Evolutionary conservation across 2,113 vertebrate genomes (phyloP).

Genomic region (Zosterops borbonicus): DNA sequence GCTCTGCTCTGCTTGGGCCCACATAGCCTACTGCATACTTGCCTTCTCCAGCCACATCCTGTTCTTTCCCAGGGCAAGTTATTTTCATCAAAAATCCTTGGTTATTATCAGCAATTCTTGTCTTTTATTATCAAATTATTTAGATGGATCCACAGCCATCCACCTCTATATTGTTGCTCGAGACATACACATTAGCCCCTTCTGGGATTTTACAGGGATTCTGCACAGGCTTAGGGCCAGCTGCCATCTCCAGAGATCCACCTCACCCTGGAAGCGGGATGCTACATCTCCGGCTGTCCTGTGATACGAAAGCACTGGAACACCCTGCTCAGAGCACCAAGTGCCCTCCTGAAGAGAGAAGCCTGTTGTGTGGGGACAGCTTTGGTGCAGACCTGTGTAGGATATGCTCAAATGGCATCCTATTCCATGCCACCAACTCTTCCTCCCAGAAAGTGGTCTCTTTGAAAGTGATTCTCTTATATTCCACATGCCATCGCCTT

Average conservation of each 20-base stretch:
- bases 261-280: accelerated
- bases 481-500: accelerated
- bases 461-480: accelerated
- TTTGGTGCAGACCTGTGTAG: accelerated
- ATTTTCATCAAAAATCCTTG: background rate
- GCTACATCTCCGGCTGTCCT: background rate
- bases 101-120: background rate
- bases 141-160: background rate
- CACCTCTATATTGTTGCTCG: background rate
- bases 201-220: background rate
- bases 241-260: background rate
- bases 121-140: background rate
- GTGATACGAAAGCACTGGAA: accelerated
- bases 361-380: accelerated
- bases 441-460: background rate
- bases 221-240: background rate
- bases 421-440: accelerated
- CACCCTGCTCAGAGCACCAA: background rate
- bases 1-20: background rate
- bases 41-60: background rate
- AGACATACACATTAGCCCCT: background rate
- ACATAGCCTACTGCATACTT: background rate
- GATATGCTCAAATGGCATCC: accelerated
- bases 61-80: background rate
- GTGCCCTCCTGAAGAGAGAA: background rate